phyloP scores from a whole-genome alignment of 2,113 vertebrate species.

The Globicephala melas region DNA sequence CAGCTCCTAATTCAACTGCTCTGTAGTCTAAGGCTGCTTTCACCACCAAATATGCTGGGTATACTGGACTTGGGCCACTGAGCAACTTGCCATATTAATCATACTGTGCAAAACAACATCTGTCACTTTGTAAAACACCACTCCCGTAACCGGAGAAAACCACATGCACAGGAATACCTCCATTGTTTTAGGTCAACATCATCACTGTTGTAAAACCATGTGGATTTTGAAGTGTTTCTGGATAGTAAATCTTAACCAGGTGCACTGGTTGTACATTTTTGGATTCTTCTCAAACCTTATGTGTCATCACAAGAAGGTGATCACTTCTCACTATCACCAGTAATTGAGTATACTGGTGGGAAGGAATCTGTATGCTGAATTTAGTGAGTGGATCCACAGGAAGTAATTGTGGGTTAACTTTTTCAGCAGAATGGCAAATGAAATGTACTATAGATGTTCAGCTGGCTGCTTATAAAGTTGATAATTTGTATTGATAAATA shows the following conservation, averaged over 20 bases:
- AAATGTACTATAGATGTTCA: conserved; percentile 63
- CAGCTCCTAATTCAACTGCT: neutral
- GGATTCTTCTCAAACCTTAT: neutral
- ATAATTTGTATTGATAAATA: conserved; percentile 70
- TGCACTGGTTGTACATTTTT: neutral
- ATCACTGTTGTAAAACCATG: neutral
- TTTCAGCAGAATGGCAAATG: neutral
- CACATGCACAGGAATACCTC: neutral
- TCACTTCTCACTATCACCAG: neutral
- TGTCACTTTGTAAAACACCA: neutral
- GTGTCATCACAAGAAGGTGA: neutral
- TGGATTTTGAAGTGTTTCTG: neutral
- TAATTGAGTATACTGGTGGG: no score
- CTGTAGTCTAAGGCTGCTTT: neutral
- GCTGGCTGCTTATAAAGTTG: conserved; percentile 60
- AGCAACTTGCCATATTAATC: neutral
- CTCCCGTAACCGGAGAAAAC: neutral
- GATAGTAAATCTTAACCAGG: neutral
- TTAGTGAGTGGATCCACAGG: neutral
- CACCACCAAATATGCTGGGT: neutral
- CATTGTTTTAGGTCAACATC: neutral
- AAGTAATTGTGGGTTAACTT: neutral
- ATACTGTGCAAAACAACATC: neutral
- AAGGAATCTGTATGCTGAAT: neutral
- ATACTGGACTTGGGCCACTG: neutral